A percentile compares a stretch with the other conserved stretches of the same genome.
Conservation (phyloP, 1,140 invertebrate species). For the Tribolium castaneum region DNA sequence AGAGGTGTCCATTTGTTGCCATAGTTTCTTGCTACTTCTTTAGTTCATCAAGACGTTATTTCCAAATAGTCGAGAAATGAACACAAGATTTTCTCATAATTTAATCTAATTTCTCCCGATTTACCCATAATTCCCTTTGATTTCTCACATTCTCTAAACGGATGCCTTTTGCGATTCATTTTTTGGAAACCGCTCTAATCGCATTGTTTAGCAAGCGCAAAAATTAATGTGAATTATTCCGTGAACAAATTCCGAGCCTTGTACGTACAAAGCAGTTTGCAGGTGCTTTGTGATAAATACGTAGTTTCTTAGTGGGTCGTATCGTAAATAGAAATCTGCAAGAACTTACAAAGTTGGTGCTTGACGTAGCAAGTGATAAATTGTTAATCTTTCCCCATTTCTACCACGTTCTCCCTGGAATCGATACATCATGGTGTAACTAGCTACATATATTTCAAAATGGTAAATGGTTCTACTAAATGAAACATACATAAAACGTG, state of each 20-base stretch:
- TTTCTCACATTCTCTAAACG: too few relatives aligned
- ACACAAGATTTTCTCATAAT: too few relatives aligned
- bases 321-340: conserved; percentile 44
- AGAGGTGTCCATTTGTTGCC: too few relatives aligned
- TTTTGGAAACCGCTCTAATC: too few relatives aligned
- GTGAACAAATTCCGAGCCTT: not conserved
- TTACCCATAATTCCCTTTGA: too few relatives aligned
- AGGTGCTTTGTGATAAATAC: not conserved
- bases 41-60: too few relatives aligned
- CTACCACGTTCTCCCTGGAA: conserved; percentile 7
- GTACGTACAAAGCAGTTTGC: conserved; percentile 19
- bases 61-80: too few relatives aligned
- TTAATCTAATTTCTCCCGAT: too few relatives aligned
- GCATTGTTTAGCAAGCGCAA: not conserved
- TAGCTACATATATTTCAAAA: conserved; percentile 33
- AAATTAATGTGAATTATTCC: not conserved
- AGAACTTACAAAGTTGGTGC: conserved; percentile 36
- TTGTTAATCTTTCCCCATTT: conserved; percentile 41
- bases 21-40: too few relatives aligned
- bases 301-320: conserved; percentile 15
- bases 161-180: too few relatives aligned
- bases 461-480: conserved; percentile 27
- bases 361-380: conserved; percentile 44
- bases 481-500: conserved; percentile 25
- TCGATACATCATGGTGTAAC: conserved; percentile 38